Percentiles rank a stretch among this genome's conserved stretches.
These are phyloP conservation scores for Microchrysa polita DNA, from an alignment of 2,888 invertebrate species.

Conservation along the genomic window DNA sequence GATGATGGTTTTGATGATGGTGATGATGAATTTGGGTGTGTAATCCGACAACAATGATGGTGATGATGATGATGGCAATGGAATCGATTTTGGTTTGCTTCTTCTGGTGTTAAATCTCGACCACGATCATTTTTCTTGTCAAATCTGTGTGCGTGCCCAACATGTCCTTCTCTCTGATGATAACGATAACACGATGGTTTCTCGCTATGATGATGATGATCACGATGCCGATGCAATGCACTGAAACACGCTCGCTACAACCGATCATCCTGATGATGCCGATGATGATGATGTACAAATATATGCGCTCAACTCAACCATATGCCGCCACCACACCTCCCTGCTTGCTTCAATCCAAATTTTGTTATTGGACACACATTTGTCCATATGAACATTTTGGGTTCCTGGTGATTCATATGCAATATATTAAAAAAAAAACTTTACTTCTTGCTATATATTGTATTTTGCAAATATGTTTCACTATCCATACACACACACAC, in stretches of 20 bases:
- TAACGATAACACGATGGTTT: constrained; percentile 16
- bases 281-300: constrained; percentile 35
- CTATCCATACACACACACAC: neutral
- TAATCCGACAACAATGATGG: constrained; percentile 40
- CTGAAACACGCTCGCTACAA: neutral
- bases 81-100: constrained; percentile 39
- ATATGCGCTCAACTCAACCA: constrained; percentile 10
- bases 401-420: constrained; percentile 33
- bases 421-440: constrained; percentile 39
- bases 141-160: constrained; percentile 53
- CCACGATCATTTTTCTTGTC: constrained; percentile 6
- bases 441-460: constrained; percentile 38
- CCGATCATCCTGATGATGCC: constrained; percentile 9
- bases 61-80: constrained; percentile 41
- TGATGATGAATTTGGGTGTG: constrained; percentile 50
- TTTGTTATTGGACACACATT: constrained; percentile 3
- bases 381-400: constrained; percentile 29
- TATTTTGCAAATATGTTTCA: constrained; percentile 32
- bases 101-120: constrained; percentile 29
- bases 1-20: constrained; percentile 43
- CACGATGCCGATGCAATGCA: neutral
- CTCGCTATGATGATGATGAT: constrained; percentile 10
- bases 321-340: no score
- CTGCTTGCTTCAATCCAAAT: constrained; percentile 31
- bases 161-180: constrained; percentile 56